These are phyloP conservation scores for Homarus americanus DNA, from an alignment of 1,140 invertebrate species.

Conservation along the genomic window DNA sequence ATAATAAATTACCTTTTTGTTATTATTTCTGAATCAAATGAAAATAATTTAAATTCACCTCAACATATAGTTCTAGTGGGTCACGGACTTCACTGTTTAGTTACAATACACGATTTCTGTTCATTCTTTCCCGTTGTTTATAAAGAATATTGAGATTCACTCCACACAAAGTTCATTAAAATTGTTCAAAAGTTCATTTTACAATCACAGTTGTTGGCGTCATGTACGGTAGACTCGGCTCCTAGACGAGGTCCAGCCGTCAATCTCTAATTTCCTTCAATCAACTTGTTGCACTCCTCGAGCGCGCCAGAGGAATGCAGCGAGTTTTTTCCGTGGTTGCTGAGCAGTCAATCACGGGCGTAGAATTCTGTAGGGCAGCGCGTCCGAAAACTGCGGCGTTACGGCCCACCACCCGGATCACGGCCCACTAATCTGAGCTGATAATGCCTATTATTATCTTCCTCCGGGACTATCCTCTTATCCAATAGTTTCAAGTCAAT, in stretches of 20 bases:
- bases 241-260: background rate
- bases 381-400: constrained; percentile 11
- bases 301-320: constrained; percentile 8
- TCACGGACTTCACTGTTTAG: no score
- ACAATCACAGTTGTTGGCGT: background rate
- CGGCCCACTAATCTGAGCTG: constrained; percentile 63
- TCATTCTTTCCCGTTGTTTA: background rate
- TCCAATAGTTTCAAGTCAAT: constrained; percentile 71
- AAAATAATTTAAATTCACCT: no score
- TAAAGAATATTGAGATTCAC: background rate
- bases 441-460: constrained; percentile 70
- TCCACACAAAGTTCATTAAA: background rate
- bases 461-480: constrained; percentile 66
- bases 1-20: no score
- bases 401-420: constrained; percentile 35
- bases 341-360: constrained; percentile 19
- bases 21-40: no score
- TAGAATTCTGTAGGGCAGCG: background rate
- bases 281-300: constrained; percentile 29
- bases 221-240: background rate
- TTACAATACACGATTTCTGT: no score
- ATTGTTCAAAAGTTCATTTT: background rate
- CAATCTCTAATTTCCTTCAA: constrained; percentile 31
- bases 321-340: constrained; percentile 23
- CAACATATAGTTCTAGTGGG: no score